Conservation (phyloP, 2,888 invertebrate species). For the Andrena fulva region DNA sequence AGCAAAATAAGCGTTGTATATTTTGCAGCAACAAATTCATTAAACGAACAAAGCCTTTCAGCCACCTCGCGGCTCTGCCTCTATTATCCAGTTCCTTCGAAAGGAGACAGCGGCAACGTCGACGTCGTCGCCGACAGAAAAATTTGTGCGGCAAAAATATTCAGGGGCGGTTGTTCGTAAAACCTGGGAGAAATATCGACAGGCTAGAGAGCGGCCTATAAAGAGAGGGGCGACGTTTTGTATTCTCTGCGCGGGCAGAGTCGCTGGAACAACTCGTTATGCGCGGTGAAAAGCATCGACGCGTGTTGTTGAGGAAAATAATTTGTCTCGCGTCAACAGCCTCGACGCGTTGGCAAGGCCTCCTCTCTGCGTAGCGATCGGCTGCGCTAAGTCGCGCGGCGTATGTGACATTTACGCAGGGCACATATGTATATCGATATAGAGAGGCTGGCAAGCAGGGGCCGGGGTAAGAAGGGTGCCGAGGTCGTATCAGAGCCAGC, state of each 20-base stretch:
- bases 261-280: slow-evolving; percentile 65
- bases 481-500: slow-evolving; percentile 77
- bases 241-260: slow-evolving; percentile 51
- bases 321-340: slow-evolving; percentile 72
- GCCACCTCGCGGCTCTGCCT: neutral
- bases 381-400: slow-evolving; percentile 48
- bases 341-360: slow-evolving; percentile 57
- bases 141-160: slow-evolving; percentile 53
- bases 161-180: slow-evolving; percentile 32
- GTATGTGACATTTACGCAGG: slow-evolving; percentile 65
- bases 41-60: slow-evolving; percentile 14
- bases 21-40: neutral
- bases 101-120: slow-evolving; percentile 10
- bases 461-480: slow-evolving; percentile 55
- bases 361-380: slow-evolving; percentile 27
- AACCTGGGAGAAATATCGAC: slow-evolving; percentile 56
- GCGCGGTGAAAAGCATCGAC: slow-evolving; percentile 67
- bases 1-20: neutral
- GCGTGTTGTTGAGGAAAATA: slow-evolving; percentile 66
- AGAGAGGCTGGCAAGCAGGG: neutral
- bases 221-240: slow-evolving; percentile 40
- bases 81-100: neutral
- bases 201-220: slow-evolving; percentile 21
- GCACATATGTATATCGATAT: slow-evolving; percentile 46
- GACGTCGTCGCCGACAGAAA: slow-evolving; percentile 40